These are phyloP conservation scores for Cephalopterus ornatus DNA, from an alignment of 2,113 vertebrate species.

Conservation along the genomic window DNA sequence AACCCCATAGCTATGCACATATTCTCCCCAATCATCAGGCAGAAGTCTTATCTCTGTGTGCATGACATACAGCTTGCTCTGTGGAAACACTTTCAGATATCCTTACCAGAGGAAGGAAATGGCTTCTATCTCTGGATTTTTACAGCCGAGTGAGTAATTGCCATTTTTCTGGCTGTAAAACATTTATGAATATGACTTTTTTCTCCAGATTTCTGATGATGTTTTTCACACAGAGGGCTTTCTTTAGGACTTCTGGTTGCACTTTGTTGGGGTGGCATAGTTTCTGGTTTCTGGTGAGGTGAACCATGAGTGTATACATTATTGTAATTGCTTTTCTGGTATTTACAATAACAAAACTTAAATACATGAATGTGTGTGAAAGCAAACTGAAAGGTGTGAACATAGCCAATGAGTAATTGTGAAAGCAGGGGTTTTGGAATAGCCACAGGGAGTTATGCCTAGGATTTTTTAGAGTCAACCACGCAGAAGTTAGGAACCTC, in stretches of 20 bases:
- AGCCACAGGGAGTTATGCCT: background rate
- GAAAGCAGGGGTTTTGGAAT: background rate
- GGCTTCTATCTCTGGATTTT: background rate
- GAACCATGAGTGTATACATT: background rate
- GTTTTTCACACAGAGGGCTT: background rate
- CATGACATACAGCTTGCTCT: background rate
- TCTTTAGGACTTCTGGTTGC: background rate
- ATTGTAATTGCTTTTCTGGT: background rate
- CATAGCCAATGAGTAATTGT: background rate
- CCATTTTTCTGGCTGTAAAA: background rate
- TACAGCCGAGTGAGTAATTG: background rate
- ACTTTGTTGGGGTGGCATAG: background rate
- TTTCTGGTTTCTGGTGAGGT: background rate
- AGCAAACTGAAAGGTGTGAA: background rate
- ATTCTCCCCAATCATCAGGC: background rate
- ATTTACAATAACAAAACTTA: background rate
- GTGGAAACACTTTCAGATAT: constrained; percentile 23
- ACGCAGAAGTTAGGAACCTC: background rate
- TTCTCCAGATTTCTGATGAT: background rate
- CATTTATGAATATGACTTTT: background rate
- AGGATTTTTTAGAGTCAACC: background rate
- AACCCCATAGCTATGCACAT: background rate
- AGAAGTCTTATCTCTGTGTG: constrained; percentile 18
- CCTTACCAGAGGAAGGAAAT: constrained; percentile 38
- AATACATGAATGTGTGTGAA: background rate